phyloP scores from a whole-genome alignment of 2,113 vertebrate species.

The Amphilophus citrinellus region DNA sequence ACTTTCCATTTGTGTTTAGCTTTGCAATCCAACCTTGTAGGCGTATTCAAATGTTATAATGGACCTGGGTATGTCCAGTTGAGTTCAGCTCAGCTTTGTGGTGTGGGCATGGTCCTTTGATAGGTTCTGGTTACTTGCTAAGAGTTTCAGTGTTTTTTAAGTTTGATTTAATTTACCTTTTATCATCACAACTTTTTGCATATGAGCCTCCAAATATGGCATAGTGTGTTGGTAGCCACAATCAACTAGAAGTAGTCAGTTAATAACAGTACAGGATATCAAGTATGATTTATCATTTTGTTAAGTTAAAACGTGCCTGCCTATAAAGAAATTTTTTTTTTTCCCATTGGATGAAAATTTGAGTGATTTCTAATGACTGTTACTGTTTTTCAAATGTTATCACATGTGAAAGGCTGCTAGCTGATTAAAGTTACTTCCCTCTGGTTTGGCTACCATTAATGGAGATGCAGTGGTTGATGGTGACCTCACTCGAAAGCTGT shows the following conservation, averaged over 20 bases:
- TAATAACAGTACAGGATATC: constrained; percentile 10
- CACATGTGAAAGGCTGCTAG: constrained; percentile 13
- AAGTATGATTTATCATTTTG: constrained; percentile 21
- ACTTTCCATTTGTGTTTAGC: constrained; percentile 12
- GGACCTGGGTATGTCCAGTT: constrained; percentile 36
- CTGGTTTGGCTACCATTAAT: constrained; percentile 38
- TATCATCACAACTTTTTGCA: constrained; percentile 25
- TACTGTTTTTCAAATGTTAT: constrained; percentile 10
- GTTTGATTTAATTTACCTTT: constrained; percentile 21
- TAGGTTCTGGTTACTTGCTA: constrained; percentile 16
- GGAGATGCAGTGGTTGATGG: constrained; percentile 13
- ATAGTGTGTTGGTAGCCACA: constrained; percentile 41
- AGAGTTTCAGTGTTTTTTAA: constrained; percentile 19
- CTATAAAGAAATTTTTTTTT: neutral
- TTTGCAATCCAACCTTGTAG: neutral
- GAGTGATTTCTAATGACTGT: neutral
- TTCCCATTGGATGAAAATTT: neutral
- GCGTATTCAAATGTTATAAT: neutral
- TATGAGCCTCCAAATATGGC: neutral
- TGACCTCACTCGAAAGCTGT: constrained; percentile 22
- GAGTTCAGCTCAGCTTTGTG: constrained; percentile 67
- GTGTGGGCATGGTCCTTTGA: constrained; percentile 64
- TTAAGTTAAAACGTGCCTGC: constrained; percentile 14
- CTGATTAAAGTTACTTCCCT: constrained; percentile 37
- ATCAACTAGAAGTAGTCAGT: constrained; percentile 2